Conservation (phyloP, 2,113 vertebrate species). For the Corvus hawaiiensis region DNA sequence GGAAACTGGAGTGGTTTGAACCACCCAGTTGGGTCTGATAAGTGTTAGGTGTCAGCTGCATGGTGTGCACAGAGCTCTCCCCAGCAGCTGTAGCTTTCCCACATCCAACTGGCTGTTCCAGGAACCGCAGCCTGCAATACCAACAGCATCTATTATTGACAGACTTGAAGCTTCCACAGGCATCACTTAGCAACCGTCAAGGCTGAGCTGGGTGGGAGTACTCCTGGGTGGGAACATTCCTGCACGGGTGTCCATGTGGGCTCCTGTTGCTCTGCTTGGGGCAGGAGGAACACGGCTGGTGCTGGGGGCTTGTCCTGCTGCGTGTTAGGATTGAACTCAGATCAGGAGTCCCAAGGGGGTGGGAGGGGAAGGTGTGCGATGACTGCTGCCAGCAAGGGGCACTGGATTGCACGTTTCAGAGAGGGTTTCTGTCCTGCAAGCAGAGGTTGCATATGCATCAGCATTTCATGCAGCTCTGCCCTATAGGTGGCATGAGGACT, state of each 20-base stretch:
- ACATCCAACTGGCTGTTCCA: not conserved
- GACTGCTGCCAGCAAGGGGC: not conserved
- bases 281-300: not conserved
- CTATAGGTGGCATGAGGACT: not conserved
- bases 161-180: not conserved
- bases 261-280: rapidly evolving
- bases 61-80: not conserved
- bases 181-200: not conserved
- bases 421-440: not conserved
- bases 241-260: rapidly evolving
- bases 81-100: not conserved
- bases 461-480: not conserved
- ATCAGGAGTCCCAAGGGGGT: not conserved
- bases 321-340: rapidly evolving
- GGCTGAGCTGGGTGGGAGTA: not conserved
- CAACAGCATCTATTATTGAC: not conserved
- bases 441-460: rapidly evolving
- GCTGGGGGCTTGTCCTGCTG: not conserved
- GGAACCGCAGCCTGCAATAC: not conserved
- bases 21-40: not conserved
- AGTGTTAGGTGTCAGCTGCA: slow-evolving; percentile 2
- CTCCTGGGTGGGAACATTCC: not conserved
- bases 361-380: rapidly evolving
- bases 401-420: not conserved
- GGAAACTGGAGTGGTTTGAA: not conserved